Evolutionary conservation across 2,113 vertebrate species (phyloP), one percentile per base, ranked within the genome.

Genomic region (Myotis yumanensis): DNA sequence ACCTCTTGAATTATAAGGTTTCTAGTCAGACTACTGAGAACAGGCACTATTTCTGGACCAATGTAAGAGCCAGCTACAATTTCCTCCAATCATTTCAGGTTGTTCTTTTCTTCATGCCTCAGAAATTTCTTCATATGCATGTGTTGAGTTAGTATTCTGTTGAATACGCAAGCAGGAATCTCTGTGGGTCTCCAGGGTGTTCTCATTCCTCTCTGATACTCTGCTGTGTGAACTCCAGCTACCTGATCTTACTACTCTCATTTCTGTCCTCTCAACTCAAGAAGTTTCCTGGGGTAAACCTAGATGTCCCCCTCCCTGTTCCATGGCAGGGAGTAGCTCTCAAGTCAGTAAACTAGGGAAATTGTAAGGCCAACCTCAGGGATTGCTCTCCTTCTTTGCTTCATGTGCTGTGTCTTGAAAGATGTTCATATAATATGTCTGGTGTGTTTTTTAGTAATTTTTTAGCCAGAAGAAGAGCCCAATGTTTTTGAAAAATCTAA

Each of bases 401-500:
- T 94, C 48, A n/a, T 4, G 1, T 48, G n/a, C 14, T 79, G 20
- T 69, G 20, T 90, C 25, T 40, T 90, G 18, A 97, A 86, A 95
- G 22, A 3, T 52, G 4, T 35, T 54, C 28, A 28, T 72, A 48
- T 25, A 66, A 54, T 81, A 11, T 72, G 32, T 32, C 18, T 79
- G 0, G 0, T 4, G 64, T n/a, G 10, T 79, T n/a, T n/a, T 54
- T n/a, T 22, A 62, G 22, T 62, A 62, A 25, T 28, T 62, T 94
- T 51, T 84, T 76, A 37, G 15, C 40, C 37, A 54, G 32, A 80
- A 64, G 35, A 80, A 57, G 81, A 92, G 51, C 72, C 59, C 40
- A 91, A 4, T 80, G 30, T 17, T 86, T 86, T 20, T 40, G 9
- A 93, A 73, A 95, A 90, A 68, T 43, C 32, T 76, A 92, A 89